phyloP scores from a whole-genome alignment of 2,113 vertebrate genomes.

The Pygoscelis antarcticus region DNA sequence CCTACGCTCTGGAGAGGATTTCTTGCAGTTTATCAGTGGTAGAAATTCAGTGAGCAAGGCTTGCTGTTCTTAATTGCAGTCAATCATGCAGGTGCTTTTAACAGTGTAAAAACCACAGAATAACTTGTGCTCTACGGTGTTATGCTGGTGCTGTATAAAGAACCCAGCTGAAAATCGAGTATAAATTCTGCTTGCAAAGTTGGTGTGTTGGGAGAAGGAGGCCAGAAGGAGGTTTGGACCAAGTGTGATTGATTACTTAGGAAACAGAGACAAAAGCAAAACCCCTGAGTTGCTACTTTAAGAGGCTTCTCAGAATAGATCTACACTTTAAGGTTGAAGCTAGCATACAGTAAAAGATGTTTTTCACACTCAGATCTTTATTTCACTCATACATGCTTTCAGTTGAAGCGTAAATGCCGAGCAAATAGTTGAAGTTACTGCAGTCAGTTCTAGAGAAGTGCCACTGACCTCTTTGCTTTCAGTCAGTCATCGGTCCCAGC shows the following conservation, averaged over 20 bases:
- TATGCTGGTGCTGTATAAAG: not conserved
- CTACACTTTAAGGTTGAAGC: not conserved
- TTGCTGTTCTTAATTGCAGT: slow-evolving; percentile 2
- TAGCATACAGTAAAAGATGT: not conserved
- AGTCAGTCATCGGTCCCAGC: slow-evolving; percentile 82
- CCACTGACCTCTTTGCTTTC: slow-evolving; percentile 75
- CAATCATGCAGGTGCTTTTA: not conserved
- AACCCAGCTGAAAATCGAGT: not conserved
- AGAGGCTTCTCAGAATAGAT: not conserved
- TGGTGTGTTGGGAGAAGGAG: not conserved
- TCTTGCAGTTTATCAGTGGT: not conserved
- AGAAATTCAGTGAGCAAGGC: not conserved
- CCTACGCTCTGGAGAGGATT: not conserved
- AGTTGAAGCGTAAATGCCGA: slow-evolving; percentile 65
- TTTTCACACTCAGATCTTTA: not conserved
- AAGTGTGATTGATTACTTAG: not conserved
- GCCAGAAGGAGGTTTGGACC: not conserved
- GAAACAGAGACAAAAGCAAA: not conserved
- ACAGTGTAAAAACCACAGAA: not conserved
- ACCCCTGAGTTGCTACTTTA: not conserved
- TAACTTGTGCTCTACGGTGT: not conserved
- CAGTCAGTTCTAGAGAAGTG: slow-evolving; percentile 59
- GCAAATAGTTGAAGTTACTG: slow-evolving; percentile 28
- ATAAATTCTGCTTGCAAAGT: not conserved
- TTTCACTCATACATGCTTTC: slow-evolving; percentile 4